Base-by-base conservation (phyloP, 2,888 invertebrate genomes). In the Scelioninae gen. 2 region DNA sequence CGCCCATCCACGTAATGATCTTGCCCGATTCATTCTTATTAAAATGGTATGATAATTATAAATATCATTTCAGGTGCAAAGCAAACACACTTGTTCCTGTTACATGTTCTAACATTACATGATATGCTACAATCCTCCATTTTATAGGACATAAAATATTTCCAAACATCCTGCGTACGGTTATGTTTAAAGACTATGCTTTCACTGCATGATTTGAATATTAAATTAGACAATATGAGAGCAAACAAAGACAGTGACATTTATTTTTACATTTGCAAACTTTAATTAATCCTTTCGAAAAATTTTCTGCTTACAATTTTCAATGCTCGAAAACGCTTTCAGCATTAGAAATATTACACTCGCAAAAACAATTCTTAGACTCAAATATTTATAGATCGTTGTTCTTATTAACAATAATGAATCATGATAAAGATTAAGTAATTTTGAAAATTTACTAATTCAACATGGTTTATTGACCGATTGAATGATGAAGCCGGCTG, bases 121-220 rank as follows among this genome's bases (percentile, higher is more conserved):
- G 60, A 48, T 37, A 48, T 48, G 39, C 28, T 39, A 60, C 25
- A 28, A 33, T 39, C 1, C 43, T 19, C 13, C 35, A 43, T 45
- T 37, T 37, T 33, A 22, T 52, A 25, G 9, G 65, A 65, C 37
- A 65, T 53, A 48, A 39, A 48, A 48, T 46, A 15, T 65, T 67
- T 50, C 58, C 67, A 67, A 58, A 58, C 67, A 67, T 67, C 58
- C 58, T 53, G 64, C 35, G 25, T 35, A 64, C 28, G 33, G 53
- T 25, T 28, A 22, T 45, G 45, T 64, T 11, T 28, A 46, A 53
- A 57, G 39, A 37, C 48, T 55, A 55, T 37, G 67, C 67, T 67
- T 67, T 67, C 58, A 57, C 67, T 33, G 19, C 67, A 15, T 35
- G 58, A 67, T 67, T 58, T 58, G 58, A 67, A 48, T 67, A 58